Base-by-base conservation (phyloP, 2,797 vertebrate species). In the Galaxias olidus region DNA sequence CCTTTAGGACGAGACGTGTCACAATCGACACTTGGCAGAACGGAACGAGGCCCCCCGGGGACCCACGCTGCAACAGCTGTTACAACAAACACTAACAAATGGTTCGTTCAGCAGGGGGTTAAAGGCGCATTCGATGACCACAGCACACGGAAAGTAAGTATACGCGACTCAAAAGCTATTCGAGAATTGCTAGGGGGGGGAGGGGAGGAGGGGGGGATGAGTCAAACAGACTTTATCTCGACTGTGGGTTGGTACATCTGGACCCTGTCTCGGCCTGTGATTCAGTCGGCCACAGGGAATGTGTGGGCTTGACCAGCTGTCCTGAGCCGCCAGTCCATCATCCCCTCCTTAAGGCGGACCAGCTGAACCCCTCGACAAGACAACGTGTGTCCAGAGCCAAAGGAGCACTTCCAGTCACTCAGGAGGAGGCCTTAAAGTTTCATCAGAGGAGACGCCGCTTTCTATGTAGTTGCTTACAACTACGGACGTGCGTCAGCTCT, bases 81-180 rank as follows among this genome's bases (percentile, higher is more conserved):
- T 76, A 74, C 61, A 78, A 81, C 78, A 84, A 79, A 84, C 71
- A 73, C 65, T 14, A n/a, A 75, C 71, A 76, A 72, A 77, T 17
- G 55, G 44, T 58, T 48, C 49, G 70, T 57, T 80, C 46, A 69
- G 62, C 13, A n/a, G n/a, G 55, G 65, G 41, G 43, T 73, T 52
- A 6, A 30, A 30, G 30, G 30, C 30, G 6, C 30, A 30, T 30
- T 30, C 3, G 2, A 6, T 30, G 30, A 30, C 30, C 6, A 30
- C 30, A 30, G 30, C 6, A 6, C 30, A 30, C 30, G 2, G 30
- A 30, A 6, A 2, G 30, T 30, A 30, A 30, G 30, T 30, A 30
- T 30, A 6, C 6, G 30, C 6, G 30, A 30, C 30, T 30, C 30
- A 30, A 30, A n/a, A 30, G 30, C 30, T 30, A n/a, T 30, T 30